These are phyloP conservation scores for Scaptomyza tumidula DNA, from an alignment of 2,888 invertebrate species.

Conservation along the genomic window DNA sequence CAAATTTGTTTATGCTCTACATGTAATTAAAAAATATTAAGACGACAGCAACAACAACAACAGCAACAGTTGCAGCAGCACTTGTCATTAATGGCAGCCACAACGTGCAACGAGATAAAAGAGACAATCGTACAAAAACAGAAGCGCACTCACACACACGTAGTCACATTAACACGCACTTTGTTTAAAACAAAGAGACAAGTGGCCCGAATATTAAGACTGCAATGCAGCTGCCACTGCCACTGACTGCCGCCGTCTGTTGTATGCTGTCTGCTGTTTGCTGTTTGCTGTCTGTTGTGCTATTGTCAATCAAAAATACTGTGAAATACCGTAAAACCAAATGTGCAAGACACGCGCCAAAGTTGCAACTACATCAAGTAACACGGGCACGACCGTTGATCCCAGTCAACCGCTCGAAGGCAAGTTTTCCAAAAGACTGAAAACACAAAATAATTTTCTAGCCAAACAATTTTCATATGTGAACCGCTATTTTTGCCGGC, in stretches of 20 bases:
- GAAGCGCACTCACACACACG: slow-evolving; percentile 28
- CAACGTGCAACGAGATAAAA: slow-evolving; percentile 62
- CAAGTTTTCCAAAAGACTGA: slow-evolving; percentile 80
- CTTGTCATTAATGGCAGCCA: slow-evolving; percentile 73
- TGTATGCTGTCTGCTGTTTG: slow-evolving; percentile 6
- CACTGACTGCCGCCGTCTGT: slow-evolving; percentile 14
- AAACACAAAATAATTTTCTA: slow-evolving; percentile 65
- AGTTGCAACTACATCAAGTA: not conserved
- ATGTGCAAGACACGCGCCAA: slow-evolving; percentile 12
- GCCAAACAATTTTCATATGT: slow-evolving; percentile 69
- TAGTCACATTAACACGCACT: slow-evolving; percentile 19
- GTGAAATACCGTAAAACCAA: slow-evolving; percentile 37
- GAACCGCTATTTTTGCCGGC: slow-evolving; percentile 64
- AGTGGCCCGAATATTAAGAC: slow-evolving; percentile 19
- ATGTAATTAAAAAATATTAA: slow-evolving; percentile 75
- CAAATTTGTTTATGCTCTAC: slow-evolving; percentile 55
- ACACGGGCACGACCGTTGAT: slow-evolving; percentile 49
- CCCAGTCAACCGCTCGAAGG: slow-evolving; percentile 76
- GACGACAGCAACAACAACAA: slow-evolving; percentile 31
- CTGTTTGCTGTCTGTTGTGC: slow-evolving; percentile 4
- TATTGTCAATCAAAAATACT: slow-evolving; percentile 42
- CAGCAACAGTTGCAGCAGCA: slow-evolving; percentile 10
- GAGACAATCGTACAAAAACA: slow-evolving; percentile 28
- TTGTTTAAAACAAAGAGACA: slow-evolving; percentile 18
- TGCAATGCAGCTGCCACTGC: slow-evolving; percentile 61